Base-by-base conservation (phyloP, 1,140 invertebrate genomes). In the Zaprionus africanus region DNA sequence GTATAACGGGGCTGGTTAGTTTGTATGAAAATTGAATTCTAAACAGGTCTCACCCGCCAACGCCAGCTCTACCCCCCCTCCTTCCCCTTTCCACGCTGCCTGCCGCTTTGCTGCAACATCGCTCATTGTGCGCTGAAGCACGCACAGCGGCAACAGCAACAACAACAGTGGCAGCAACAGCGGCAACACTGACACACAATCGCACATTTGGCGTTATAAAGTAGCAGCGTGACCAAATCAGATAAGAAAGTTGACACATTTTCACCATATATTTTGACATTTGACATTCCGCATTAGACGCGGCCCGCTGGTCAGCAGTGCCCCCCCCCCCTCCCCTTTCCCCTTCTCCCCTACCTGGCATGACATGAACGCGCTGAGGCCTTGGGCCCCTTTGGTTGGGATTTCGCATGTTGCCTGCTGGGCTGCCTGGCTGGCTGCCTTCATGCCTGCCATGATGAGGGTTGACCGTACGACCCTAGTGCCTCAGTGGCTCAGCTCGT, bases 191-290 rank as follows among this genome's bases (percentile, higher is more conserved):
- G 63, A 80, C 78, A 80, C 51, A 80, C 70, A 78, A 68, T 78
- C 78, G 83, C 73, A 88, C 81, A 90, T 90, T 88, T 90, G 85
- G 87, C 86, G 82, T 86, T 90, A 91, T 82, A 90, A 92, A 92
- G 90, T 92, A 92, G 91, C 91, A 91, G 91, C 91, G 91, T 92
- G 91, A 92, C 91, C 91, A 90, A 92, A 92, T 92, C 91, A 92
- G 91, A 92, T 92, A 92, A 92, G 91, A 91, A 92, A 92, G 87
- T 92, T 92, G 91, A 92, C 91, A 92, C 91, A 92, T 92, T 92
- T 92, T 92, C 91, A 92, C 91, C 90, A 92, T 92, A 92, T 92
- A 92, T 92, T 92, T 92, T 92, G 91, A 92, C 91, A 92, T 92
- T 92, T 92, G 91, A 92, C 91, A 92, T 92, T 92, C 90, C 76